A percentile compares a stretch with the other conserved stretches of the same genome.
Conservation (phyloP, 2,888 invertebrate genomes). For the Zhuqinia jingwanae region DNA sequence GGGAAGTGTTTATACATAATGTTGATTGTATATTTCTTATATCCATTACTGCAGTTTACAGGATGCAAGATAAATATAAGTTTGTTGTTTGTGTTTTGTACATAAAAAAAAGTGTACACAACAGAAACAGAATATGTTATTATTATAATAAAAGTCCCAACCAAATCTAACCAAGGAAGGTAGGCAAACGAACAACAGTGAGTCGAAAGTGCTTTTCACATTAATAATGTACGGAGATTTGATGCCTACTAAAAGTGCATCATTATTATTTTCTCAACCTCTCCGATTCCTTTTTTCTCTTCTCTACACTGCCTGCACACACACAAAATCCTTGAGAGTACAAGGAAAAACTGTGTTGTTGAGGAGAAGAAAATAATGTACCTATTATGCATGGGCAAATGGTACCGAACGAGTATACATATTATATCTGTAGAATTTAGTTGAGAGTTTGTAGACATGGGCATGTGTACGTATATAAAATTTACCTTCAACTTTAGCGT, state of each 20-base stretch:
- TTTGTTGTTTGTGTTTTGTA: background rate
- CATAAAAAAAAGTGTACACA: background rate
- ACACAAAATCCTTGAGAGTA: conserved; percentile 45
- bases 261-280: conserved; percentile 57
- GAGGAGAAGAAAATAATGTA: no score
- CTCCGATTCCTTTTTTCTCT: conserved; percentile 23
- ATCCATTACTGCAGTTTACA: no score
- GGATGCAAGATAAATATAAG: background rate
- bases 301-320: background rate
- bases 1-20: no score
- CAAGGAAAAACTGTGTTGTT: background rate
- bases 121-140: background rate
- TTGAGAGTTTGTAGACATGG: no score
- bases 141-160: background rate
- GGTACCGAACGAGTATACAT: no score
- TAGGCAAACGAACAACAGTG: no score
- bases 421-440: no score
- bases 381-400: no score
- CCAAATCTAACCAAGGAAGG: background rate
- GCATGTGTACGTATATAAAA: no score
- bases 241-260: conserved; percentile 55
- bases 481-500: no score
- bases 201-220: conserved; percentile 36
- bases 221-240: conserved; percentile 62
- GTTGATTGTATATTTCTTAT: no score